These are phyloP conservation scores for Rhea americana DNA, from an alignment of 2,113 vertebrate genomes.

Conservation along the genomic window DNA sequence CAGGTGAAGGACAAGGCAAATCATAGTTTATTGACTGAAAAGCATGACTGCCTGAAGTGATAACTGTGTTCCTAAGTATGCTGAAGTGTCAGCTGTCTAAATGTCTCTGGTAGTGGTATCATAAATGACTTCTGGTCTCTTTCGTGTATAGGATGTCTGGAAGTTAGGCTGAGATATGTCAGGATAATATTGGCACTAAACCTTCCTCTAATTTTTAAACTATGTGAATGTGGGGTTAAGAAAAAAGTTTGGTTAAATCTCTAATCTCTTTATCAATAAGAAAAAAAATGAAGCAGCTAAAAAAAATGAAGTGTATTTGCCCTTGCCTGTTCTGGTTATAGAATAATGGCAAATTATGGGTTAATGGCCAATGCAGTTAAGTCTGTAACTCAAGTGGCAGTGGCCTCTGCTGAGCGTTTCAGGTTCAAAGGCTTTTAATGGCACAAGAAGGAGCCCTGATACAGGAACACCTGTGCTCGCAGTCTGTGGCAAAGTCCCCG, in stretches of 20 bases:
- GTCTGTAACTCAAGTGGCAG: background rate
- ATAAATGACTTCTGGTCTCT: background rate
- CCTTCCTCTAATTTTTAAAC: background rate
- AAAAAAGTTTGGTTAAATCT: background rate
- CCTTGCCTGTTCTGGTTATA: background rate
- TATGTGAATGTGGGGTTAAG: background rate
- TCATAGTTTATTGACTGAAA: slow-evolving; percentile 35
- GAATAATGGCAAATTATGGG: background rate
- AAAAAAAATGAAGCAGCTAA: background rate
- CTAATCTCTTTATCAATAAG: background rate
- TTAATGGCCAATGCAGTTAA: background rate
- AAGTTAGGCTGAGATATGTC: background rate
- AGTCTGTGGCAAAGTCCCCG: background rate
- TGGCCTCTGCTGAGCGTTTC: background rate
- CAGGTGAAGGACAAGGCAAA: slow-evolving; percentile 43
- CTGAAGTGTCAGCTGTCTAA: slow-evolving; percentile 5
- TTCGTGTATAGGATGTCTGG: background rate
- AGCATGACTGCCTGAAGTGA: slow-evolving; percentile 4
- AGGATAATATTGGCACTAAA: background rate
- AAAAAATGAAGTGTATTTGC: background rate
- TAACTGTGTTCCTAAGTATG: slow-evolving; percentile 28
- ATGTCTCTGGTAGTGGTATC: background rate
- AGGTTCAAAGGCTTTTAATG: background rate
- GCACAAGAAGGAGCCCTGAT: background rate
- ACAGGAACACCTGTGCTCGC: background rate